Percentiles rank a stretch among this genome's conserved stretches.
These are phyloP conservation scores for Montipora efflorescens DNA, from an alignment of 64 coral and sea anemone genomes.

Conservation along the genomic window DNA sequence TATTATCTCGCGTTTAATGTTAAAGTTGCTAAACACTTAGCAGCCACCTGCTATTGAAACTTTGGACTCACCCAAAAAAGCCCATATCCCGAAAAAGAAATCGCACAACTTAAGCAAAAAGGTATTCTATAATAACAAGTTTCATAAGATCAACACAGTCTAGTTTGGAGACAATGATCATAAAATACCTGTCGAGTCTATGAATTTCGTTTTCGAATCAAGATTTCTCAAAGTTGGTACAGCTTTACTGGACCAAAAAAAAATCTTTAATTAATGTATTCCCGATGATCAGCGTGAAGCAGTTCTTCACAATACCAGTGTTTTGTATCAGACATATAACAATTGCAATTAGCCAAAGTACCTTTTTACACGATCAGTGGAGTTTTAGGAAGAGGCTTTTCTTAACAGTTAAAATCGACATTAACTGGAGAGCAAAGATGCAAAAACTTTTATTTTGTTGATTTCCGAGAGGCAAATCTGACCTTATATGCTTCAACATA, in stretches of 20 bases:
- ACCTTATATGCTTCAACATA: constrained; percentile 26
- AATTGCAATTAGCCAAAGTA: neutral
- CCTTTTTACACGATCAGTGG: neutral
- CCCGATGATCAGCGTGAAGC: constrained; percentile 20
- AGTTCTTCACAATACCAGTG: neutral
- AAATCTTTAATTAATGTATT: constrained; percentile 9
- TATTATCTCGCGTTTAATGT: neutral
- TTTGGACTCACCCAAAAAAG: constrained; percentile 43
- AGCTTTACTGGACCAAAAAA: constrained; percentile 28
- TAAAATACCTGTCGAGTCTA: neutral
- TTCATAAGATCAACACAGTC: neutral
- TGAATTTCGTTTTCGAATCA: neutral
- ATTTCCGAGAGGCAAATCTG: neutral
- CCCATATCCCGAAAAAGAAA: neutral
- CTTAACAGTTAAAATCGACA: neutral
- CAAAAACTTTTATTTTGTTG: neutral
- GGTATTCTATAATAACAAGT: neutral
- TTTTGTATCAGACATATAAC: neutral
- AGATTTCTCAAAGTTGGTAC: neutral
- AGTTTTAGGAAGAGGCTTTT: neutral
- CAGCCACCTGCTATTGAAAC: constrained; percentile 7
- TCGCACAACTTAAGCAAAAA: neutral
- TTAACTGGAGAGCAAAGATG: neutral
- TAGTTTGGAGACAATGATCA: neutral
- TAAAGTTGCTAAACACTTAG: neutral